These are phyloP conservation scores for Grammomys surdaster DNA, from an alignment of 2,113 vertebrate species.

Conservation along the genomic window DNA sequence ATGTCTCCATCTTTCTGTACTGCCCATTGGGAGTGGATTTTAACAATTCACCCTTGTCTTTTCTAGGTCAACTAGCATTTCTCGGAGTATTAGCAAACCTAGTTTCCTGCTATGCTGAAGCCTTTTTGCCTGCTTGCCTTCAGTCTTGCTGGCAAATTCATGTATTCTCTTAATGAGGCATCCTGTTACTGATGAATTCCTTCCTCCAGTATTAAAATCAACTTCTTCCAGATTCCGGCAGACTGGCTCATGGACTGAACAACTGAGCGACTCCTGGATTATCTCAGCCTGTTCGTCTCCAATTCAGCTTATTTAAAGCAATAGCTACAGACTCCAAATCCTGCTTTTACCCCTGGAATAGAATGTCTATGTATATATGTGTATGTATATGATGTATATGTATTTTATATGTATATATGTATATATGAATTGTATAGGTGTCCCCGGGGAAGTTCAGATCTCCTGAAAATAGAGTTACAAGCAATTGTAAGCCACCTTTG, in stretches of 20 bases:
- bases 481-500: not conserved
- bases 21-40: not conserved
- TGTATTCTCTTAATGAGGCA: not conserved
- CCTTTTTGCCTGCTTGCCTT: not conserved
- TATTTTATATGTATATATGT: no score
- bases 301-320: not conserved
- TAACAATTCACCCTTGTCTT: constrained; percentile 52
- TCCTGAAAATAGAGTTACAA: not conserved
- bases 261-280: not conserved
- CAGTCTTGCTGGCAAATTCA: not conserved
- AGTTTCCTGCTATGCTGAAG: constrained; percentile 32
- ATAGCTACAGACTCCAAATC: not conserved
- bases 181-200: no score
- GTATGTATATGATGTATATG: no score
- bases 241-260: not conserved
- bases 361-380: not conserved
- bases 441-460: not conserved
- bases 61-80: constrained; percentile 62
- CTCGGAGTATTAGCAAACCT: constrained; percentile 57
- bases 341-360: no score
- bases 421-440: not conserved
- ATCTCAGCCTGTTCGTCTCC: not conserved
- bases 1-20: not conserved
- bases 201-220: not conserved
- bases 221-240: not conserved